phyloP scores from a whole-genome alignment of 2,888 invertebrate species.

The Caenorhabditis sp. region DNA sequence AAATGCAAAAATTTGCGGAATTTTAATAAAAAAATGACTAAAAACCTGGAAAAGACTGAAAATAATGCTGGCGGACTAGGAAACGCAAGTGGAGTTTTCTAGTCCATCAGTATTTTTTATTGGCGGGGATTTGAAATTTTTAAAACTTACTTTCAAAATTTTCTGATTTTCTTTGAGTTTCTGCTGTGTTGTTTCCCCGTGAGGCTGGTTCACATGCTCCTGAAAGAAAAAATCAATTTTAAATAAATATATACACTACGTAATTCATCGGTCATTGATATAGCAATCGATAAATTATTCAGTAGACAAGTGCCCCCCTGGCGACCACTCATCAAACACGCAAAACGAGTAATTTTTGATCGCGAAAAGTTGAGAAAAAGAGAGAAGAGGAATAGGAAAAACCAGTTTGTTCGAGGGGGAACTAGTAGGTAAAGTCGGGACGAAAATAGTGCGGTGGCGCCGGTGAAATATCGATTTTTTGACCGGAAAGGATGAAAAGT shows the following conservation, averaged over 20 bases:
- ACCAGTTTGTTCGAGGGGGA: neutral
- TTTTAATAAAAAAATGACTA: conserved; percentile 22
- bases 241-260: too few species aligned
- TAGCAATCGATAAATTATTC: conserved; percentile 6
- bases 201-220: conserved; percentile 68
- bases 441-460: too few species aligned
- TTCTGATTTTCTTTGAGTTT: conserved; percentile 54
- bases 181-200: conserved; percentile 57
- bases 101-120: neutral
- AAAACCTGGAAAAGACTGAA: conserved; percentile 23
- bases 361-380: neutral
- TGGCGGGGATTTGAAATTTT: conserved; percentile 26
- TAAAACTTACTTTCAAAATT: conserved; percentile 42
- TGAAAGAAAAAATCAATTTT: too few species aligned
- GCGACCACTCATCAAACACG: neutral
- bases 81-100: conserved; percentile 21
- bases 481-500: too few species aligned
- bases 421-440: neutral
- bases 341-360: neutral
- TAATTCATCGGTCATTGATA: conserved; percentile 29
- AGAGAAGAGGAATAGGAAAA: neutral
- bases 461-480: neutral
- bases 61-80: conserved; percentile 43
- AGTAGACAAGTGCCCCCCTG: too few species aligned
- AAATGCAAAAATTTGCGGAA: conserved; percentile 24